Percentiles rank a stretch among this genome's conserved stretches.
phyloP scores from a whole-genome alignment of 2,888 invertebrate genomes.

The Disparrhopalites patrizii region DNA sequence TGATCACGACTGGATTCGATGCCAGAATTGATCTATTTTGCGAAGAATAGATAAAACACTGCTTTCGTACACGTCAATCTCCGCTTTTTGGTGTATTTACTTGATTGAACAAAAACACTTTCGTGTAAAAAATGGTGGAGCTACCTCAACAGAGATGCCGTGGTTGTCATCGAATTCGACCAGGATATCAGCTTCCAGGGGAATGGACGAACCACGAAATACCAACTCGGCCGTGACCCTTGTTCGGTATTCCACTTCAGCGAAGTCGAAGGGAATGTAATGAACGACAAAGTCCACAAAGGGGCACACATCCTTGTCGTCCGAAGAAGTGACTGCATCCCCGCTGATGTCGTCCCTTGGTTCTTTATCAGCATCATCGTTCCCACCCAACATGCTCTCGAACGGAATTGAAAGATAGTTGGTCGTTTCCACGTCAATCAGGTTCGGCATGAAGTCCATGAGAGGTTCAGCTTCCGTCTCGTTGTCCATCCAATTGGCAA shows the following conservation, averaged over 20 bases:
- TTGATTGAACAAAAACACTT: neutral
- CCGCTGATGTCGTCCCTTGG: neutral
- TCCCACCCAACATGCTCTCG: conserved; percentile 11
- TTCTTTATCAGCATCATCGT: neutral
- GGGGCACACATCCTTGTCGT: conserved; percentile 33
- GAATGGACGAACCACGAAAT: conserved; percentile 35
- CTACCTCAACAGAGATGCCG: conserved; percentile 36
- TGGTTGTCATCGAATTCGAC: conserved; percentile 36
- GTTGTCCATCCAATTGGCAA: neutral
- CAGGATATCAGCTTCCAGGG: conserved; percentile 40
- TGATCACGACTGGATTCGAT: conserved; percentile 31
- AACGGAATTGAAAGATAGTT: conserved; percentile 12
- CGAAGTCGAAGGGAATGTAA: conserved; percentile 36
- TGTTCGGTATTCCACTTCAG: conserved; percentile 37
- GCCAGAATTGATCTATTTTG: conserved; percentile 18
- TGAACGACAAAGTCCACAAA: conserved; percentile 34
- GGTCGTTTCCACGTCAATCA: neutral
- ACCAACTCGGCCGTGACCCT: conserved; percentile 39
- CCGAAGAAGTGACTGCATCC: neutral
- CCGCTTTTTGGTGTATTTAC: neutral
- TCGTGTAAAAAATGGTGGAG: neutral
- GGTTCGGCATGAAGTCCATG: neutral
- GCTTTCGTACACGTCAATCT: no score
- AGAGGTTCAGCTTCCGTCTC: neutral
- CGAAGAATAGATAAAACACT: neutral